A percentile compares a stretch with the other conserved stretches of the same genome.
Evolutionary conservation across 2,113 vertebrate species (phyloP).

Genomic region (Phycodurus eques): DNA sequence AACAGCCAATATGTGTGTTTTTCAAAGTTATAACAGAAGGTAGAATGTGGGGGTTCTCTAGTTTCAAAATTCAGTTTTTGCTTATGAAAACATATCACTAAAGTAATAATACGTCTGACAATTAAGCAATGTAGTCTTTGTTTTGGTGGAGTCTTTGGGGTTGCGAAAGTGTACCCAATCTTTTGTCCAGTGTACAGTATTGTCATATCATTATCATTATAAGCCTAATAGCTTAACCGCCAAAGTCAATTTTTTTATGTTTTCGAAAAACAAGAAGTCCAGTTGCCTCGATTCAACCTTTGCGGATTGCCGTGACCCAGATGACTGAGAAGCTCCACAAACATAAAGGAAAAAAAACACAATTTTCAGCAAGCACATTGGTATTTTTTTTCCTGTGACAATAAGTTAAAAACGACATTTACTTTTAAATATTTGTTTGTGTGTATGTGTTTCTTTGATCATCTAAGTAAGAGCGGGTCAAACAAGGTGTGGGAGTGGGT

Average conservation of each 20-base stretch:
- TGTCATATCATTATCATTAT: not conserved
- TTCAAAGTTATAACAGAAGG: no score
- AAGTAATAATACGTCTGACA: not conserved
- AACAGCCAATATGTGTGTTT: no score
- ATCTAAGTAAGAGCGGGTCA: conserved; percentile 5
- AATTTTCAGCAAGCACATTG: no score
- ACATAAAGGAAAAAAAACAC: not conserved
- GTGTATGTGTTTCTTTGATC: not conserved
- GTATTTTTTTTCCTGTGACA: not conserved
- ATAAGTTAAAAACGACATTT: not conserved
- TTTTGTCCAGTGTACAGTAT: not conserved
- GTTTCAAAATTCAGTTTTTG: not conserved
- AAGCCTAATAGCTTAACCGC: not conserved
- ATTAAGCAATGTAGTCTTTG: not conserved
- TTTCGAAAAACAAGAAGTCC: no score
- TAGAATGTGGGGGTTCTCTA: not conserved
- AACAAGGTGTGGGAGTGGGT: not conserved
- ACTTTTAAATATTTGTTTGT: not conserved
- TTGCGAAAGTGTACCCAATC: no score
- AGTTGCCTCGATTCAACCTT: no score
- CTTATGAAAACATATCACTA: not conserved
- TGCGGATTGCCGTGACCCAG: not conserved
- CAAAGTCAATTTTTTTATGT: not conserved
- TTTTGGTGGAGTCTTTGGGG: not conserved
- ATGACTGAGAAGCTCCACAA: not conserved